These are phyloP conservation scores for Platerodrilus igneus DNA, from an alignment of 2,888 invertebrate species.

Conservation along the genomic window DNA sequence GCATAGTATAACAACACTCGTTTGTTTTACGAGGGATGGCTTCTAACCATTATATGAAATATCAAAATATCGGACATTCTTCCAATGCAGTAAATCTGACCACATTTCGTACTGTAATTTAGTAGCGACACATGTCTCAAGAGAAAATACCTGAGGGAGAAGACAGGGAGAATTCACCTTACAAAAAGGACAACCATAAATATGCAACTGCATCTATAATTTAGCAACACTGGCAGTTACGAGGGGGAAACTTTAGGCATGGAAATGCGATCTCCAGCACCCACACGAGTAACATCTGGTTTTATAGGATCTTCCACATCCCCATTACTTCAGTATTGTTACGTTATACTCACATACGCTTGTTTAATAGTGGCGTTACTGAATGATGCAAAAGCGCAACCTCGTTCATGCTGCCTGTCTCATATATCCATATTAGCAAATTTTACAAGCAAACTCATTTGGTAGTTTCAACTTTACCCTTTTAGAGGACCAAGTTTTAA, in stretches of 20 bases:
- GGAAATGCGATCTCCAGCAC: conserved; percentile 41
- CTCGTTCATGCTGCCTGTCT: conserved; percentile 30
- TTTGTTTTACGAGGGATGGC: too few species aligned
- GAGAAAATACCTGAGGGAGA: conserved; percentile 16
- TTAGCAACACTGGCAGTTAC: conserved; percentile 37
- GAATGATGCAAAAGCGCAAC: conserved; percentile 34
- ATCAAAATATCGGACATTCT: too few species aligned
- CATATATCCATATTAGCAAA: conserved; percentile 35
- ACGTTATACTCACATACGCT: conserved; percentile 35
- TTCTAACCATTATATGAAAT: too few species aligned
- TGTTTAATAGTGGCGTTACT: conserved; percentile 34
- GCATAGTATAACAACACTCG: too few species aligned
- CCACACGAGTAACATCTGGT: conserved; percentile 43
- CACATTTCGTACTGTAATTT: conserved; percentile 21
- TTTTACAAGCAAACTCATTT: conserved; percentile 22
- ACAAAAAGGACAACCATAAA: conserved; percentile 41
- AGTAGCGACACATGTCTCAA: conserved; percentile 21
- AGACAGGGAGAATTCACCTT: conserved; percentile 33
- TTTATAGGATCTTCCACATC: conserved; percentile 43
- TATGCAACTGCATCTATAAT: conserved; percentile 43
- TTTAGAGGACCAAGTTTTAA: conserved; percentile 26
- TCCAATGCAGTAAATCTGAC: conserved; percentile 13
- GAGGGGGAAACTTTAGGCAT: conserved; percentile 36
- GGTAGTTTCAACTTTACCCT: conserved; percentile 26
- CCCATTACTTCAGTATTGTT: conserved; percentile 44